These are phyloP conservation scores for Mnemiopsis leidyi DNA, from an alignment of 37 sponge, comb jelly and placozoan genomes.

Conservation along the genomic window DNA sequence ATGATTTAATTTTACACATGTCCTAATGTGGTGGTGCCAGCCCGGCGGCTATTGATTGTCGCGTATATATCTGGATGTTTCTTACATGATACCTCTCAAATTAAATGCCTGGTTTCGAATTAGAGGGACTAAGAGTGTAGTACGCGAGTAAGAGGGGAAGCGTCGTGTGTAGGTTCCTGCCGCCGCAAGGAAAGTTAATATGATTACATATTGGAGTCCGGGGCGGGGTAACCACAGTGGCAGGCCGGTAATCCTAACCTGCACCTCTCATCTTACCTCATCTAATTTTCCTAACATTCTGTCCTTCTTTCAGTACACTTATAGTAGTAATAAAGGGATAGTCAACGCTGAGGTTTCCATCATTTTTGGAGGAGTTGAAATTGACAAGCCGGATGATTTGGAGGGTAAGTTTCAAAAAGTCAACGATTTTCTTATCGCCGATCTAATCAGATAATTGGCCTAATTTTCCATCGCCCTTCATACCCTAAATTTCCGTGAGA, in stretches of 20 bases:
- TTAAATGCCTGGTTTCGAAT: neutral
- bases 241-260: neutral
- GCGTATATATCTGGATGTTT: neutral
- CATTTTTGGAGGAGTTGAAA: slow-evolving; percentile 20
- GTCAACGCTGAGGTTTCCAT: slow-evolving; percentile 32
- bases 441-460: neutral
- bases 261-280: neutral
- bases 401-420: neutral
- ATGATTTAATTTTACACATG: neutral
- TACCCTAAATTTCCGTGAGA: neutral
- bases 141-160: too few relatives aligned
- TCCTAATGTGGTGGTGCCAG: neutral
- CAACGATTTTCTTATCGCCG: neutral
- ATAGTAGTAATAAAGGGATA: slow-evolving; percentile 25
- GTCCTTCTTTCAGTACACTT: slow-evolving; percentile 49
- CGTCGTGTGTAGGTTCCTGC: neutral
- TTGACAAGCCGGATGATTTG: neutral
- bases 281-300: slow-evolving; percentile 1
- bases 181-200: neutral
- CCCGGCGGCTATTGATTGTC: neutral
- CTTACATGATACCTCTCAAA: slow-evolving; percentile 15
- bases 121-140: neutral
- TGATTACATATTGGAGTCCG: neutral
- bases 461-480: neutral
- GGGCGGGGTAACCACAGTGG: neutral